phyloP scores from a whole-genome alignment of 2,888 invertebrate species.

The Patella ulyssiponensis region DNA sequence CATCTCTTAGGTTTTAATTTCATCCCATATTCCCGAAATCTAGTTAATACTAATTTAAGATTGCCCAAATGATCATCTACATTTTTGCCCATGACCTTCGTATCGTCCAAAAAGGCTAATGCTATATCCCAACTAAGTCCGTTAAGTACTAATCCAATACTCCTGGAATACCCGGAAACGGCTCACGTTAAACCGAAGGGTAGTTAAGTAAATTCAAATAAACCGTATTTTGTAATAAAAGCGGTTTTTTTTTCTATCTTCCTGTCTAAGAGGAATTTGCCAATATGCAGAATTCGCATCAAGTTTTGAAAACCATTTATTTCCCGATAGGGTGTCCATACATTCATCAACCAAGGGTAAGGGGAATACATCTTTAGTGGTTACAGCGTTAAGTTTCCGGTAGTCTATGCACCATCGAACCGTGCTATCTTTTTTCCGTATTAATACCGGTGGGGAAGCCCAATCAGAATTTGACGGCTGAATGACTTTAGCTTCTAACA shows the following conservation, averaged over 20 bases:
- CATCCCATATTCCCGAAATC: background rate
- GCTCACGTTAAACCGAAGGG: background rate
- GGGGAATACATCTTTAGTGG: background rate
- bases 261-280: background rate
- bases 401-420: constrained; percentile 3
- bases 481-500: too few relatives aligned
- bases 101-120: constrained; percentile 18
- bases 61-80: constrained; percentile 17
- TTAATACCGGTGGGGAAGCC: too few relatives aligned
- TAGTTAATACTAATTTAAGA: background rate
- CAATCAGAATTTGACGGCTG: too few relatives aligned
- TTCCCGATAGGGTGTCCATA: constrained; percentile 15
- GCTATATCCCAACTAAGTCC: constrained; percentile 13
- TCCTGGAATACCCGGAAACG: too few relatives aligned
- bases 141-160: background rate
- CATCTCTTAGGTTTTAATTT: background rate
- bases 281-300: constrained; percentile 19
- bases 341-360: constrained; percentile 14
- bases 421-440: background rate
- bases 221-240: constrained; percentile 18
- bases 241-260: constrained; percentile 19
- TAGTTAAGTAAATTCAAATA: constrained; percentile 6
- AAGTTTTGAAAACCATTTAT: constrained; percentile 8
- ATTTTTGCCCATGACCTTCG: background rate
- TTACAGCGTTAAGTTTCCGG: background rate